phyloP scores from a whole-genome alignment of 2,797 vertebrate species.

The Lates japonicus region DNA sequence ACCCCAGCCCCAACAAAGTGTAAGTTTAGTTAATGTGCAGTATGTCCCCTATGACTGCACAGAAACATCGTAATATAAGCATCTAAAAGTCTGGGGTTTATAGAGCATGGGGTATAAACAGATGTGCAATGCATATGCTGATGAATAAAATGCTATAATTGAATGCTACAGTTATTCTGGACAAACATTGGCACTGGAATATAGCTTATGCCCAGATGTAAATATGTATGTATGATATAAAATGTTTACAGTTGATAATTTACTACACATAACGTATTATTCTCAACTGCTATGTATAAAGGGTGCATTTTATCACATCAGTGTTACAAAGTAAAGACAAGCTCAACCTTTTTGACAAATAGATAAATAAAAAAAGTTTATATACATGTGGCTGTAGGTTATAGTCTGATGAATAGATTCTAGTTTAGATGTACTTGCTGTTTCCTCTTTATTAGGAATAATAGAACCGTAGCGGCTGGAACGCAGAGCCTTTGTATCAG shows the following conservation, averaged over 20 bases:
- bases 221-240: slow-evolving; percentile 4
- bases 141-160: background rate
- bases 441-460: slow-evolving; percentile 34
- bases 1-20: background rate
- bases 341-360: background rate
- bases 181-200: background rate
- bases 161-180: background rate
- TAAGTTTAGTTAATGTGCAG: background rate
- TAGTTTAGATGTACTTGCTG: background rate
- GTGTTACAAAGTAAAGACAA: slow-evolving; percentile 12
- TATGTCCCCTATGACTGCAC: background rate
- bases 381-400: background rate
- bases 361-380: background rate
- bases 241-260: too few relatives aligned
- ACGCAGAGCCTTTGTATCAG: slow-evolving; percentile 57
- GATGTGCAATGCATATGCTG: background rate
- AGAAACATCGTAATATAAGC: background rate
- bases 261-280: background rate
- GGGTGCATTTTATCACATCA: background rate
- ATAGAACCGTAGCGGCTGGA: too few relatives aligned
- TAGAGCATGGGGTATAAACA: background rate
- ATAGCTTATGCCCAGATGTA: background rate
- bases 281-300: slow-evolving; percentile 11
- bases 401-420: slow-evolving; percentile 32
- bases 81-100: background rate